phyloP scores from a whole-genome alignment of 2,113 vertebrate species.

The Lophura nycthemera region DNA sequence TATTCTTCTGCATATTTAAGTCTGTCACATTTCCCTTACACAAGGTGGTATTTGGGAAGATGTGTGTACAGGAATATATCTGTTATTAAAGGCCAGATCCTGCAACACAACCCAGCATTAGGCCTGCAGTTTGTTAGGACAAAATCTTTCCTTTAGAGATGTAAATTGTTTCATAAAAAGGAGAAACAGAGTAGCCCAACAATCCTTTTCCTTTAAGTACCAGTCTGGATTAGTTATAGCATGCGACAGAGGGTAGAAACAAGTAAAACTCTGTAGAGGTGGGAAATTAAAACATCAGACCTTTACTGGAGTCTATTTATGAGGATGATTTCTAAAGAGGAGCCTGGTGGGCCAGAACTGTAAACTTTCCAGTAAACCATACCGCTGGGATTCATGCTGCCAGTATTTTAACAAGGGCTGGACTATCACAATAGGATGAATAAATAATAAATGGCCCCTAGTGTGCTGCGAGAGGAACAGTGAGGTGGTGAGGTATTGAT shows the following conservation, averaged over 20 bases:
- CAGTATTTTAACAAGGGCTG: not conserved
- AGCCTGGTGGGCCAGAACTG: not conserved
- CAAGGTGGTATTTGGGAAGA: not conserved
- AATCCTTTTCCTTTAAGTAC: not conserved
- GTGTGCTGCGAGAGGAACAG: not conserved
- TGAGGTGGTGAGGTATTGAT: conserved; percentile 18
- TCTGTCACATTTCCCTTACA: conserved; percentile 2
- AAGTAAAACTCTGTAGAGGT: conserved; percentile 1
- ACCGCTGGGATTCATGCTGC: not conserved
- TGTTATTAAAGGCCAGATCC: not conserved
- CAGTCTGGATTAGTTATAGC: conserved; percentile 13
- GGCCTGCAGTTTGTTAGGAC: not conserved
- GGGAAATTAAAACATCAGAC: conserved; percentile 27
- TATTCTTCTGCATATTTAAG: not conserved
- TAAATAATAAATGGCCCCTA: not conserved
- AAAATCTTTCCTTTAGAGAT: not conserved
- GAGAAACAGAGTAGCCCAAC: not conserved
- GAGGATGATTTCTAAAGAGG: conserved; percentile 27
- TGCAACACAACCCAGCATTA: not conserved
- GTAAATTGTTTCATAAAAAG: conserved; percentile 9
- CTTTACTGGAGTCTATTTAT: conserved; percentile 31
- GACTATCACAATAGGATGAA: not conserved
- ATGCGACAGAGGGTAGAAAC: not conserved
- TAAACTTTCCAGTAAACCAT: not conserved
- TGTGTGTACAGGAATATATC: not conserved